Conservation (phyloP, 2,113 vertebrate genomes). For the Elanus axillaris region DNA sequence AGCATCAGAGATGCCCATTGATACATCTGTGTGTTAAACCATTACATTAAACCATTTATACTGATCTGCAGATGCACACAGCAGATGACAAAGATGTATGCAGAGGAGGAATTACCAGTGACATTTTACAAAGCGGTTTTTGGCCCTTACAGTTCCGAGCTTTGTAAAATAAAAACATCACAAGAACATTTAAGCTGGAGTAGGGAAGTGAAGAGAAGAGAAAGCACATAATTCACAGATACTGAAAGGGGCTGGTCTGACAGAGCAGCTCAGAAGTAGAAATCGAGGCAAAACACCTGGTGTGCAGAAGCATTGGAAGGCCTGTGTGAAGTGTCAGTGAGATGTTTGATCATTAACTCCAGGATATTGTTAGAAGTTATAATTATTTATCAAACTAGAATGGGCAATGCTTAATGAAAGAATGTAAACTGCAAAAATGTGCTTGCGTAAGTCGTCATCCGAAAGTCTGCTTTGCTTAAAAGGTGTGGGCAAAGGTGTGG, state of each 20-base stretch:
- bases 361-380: too few species aligned
- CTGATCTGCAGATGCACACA: not conserved
- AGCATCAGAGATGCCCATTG: fast-evolving
- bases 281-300: not conserved
- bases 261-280: not conserved
- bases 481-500: too few species aligned
- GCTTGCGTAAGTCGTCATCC: too few species aligned
- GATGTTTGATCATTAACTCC: too few species aligned
- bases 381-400: too few species aligned
- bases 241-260: not conserved
- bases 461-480: too few species aligned
- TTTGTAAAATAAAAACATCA: not conserved
- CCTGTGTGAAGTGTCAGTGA: not conserved
- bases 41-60: not conserved
- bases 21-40: not conserved
- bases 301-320: not conserved
- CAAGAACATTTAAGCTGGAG: not conserved
- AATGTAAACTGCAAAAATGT: too few species aligned
- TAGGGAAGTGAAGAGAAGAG: not conserved
- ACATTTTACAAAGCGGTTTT: not conserved
- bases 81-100: not conserved
- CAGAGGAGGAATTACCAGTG: not conserved
- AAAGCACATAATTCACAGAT: not conserved
- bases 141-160: not conserved
- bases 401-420: too few species aligned